phyloP scores from a whole-genome alignment of 2,113 vertebrate genomes.

The Misgurnus mizolepis region DNA sequence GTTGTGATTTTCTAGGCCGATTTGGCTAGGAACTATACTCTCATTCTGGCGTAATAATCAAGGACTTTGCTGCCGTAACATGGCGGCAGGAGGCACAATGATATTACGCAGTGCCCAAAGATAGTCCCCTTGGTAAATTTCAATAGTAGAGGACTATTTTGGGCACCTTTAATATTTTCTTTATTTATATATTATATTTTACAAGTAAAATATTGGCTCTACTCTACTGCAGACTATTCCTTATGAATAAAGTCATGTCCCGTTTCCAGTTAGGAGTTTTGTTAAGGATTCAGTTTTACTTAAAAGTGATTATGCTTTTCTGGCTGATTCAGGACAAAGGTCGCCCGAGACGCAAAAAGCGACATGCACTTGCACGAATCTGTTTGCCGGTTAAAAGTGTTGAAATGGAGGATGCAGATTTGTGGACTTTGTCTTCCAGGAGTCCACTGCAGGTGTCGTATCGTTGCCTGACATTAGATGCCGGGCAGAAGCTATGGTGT shows the following conservation, averaged over 20 bases:
- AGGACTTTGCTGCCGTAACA: too few relatives aligned
- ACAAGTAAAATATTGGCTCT: too few relatives aligned
- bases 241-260: not conserved
- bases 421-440: constrained; percentile 36
- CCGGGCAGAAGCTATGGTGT: constrained; percentile 10
- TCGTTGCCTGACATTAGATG: constrained; percentile 4
- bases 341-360: constrained; percentile 39
- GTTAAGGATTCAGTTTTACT: not conserved
- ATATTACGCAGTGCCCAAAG: too few relatives aligned
- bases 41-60: too few relatives aligned
- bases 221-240: too few relatives aligned
- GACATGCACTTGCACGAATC: constrained; percentile 48
- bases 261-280: not conserved
- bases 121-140: too few relatives aligned
- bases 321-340: constrained; percentile 50
- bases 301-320: constrained; percentile 43
- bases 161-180: too few relatives aligned
- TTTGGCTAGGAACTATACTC: too few relatives aligned
- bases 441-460: constrained; percentile 35
- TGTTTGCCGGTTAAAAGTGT: constrained; percentile 47
- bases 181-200: too few relatives aligned
- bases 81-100: too few relatives aligned
- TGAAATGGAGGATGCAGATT: constrained; percentile 56
- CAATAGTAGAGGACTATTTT: too few relatives aligned
- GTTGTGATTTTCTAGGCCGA: too few relatives aligned